Evolutionary conservation across 2,888 invertebrate species (phyloP).

Genomic region (Noctuana brunneofusca): DNA sequence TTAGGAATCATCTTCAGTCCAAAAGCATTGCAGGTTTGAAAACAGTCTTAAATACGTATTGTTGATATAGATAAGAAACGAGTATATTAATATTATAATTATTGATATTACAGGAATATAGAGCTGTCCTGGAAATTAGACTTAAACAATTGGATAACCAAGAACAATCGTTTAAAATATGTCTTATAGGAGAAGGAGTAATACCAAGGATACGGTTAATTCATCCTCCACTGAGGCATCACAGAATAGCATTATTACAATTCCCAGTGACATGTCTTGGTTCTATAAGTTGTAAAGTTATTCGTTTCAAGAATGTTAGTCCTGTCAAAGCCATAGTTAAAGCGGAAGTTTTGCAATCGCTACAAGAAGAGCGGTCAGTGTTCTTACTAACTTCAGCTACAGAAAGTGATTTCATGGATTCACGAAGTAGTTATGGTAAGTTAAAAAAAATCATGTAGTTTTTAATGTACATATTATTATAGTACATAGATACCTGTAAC

Average conservation of each 20-base stretch:
- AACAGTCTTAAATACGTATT: background rate
- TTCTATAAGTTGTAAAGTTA: conserved; percentile 56
- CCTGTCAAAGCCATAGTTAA: conserved; percentile 57
- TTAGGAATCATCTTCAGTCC: conserved; percentile 70
- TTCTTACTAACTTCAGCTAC: conserved; percentile 59
- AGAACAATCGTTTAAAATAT: conserved; percentile 68
- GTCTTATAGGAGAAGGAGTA: conserved; percentile 72
- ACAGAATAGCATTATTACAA: conserved; percentile 52
- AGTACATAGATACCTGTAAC: too few relatives aligned
- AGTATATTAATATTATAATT: background rate
- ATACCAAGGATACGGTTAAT: conserved; percentile 69
- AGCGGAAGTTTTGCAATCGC: conserved; percentile 50
- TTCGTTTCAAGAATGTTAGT: conserved; percentile 66
- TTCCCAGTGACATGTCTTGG: conserved; percentile 75
- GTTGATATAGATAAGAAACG: background rate
- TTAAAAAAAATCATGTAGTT: background rate
- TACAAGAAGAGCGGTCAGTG: conserved; percentile 55
- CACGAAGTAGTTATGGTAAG: conserved; percentile 48
- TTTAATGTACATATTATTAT: too few relatives aligned
- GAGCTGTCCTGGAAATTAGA: conserved; percentile 71
- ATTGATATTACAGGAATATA: conserved; percentile 62
- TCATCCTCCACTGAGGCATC: conserved; percentile 54
- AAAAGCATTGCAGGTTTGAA: conserved; percentile 61
- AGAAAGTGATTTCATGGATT: conserved; percentile 38
- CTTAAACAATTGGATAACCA: conserved; percentile 67